phyloP scores from a whole-genome alignment of 2,797 vertebrate genomes.

The Lemur catta region DNA sequence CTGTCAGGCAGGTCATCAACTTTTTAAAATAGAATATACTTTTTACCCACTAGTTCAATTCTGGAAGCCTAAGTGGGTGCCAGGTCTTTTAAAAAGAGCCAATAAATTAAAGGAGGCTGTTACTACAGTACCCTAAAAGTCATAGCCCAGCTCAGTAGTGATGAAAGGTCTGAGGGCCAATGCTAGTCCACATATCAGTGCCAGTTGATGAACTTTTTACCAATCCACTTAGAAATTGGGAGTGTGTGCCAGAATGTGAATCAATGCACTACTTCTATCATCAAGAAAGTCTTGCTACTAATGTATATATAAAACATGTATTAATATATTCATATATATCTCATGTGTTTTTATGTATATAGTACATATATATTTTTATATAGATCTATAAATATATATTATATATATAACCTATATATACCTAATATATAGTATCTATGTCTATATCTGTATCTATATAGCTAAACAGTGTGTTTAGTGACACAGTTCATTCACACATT shows the following conservation, averaged over 20 bases:
- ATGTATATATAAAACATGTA: not conserved
- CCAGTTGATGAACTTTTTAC: not conserved
- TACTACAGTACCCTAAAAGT: not conserved
- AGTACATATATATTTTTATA: not conserved
- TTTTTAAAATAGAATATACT: conserved; percentile 20
- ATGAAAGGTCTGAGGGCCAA: not conserved
- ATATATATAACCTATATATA: not conserved
- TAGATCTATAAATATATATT: not conserved
- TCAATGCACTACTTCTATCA: not conserved
- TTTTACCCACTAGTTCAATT: not conserved
- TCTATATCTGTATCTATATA: not conserved
- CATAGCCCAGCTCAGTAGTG: not conserved
- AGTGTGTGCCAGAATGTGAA: not conserved
- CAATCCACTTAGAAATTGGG: not conserved
- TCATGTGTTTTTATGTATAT: not conserved
- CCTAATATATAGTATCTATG: not conserved
- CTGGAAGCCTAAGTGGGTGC: not conserved
- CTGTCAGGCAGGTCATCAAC: not conserved
- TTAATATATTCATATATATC: not conserved
- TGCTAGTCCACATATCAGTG: not conserved
- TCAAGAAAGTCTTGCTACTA: not conserved
- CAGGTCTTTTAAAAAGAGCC: not conserved
- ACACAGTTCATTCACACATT: not conserved
- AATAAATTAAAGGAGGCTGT: not conserved
- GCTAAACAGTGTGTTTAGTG: not conserved